Conservation (phyloP, 2,888 invertebrate species). For the Euzophera pinguis region DNA sequence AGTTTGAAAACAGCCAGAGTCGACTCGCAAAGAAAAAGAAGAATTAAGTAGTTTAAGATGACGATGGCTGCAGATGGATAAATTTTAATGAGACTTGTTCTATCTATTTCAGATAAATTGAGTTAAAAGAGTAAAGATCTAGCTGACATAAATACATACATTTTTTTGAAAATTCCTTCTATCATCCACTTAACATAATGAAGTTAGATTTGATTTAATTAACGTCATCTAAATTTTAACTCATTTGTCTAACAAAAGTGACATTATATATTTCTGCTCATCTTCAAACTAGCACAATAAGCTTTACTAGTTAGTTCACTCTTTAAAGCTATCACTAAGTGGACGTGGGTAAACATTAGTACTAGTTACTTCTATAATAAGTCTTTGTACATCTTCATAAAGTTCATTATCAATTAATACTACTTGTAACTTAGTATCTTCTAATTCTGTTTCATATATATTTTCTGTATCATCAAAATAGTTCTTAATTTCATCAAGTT, state of each 20-base stretch:
- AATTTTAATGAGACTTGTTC: no score
- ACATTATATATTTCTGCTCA: constrained; percentile 29
- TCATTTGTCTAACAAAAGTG: constrained; percentile 20
- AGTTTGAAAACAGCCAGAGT: no score
- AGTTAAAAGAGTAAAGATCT: no score
- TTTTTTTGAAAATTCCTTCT: no score
- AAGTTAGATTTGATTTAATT: no score
- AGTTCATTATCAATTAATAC: constrained; percentile 16
- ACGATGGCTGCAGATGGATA: no score
- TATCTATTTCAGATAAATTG: no score
- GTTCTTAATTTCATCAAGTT: background rate
- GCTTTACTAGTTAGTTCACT: constrained; percentile 33
- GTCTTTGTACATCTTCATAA: constrained; percentile 10
- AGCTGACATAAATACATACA: no score
- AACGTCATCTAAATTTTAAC: background rate
- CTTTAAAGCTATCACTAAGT: constrained; percentile 28
- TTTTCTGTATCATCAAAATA: background rate
- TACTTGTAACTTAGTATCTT: constrained; percentile 11
- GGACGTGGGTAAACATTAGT: constrained; percentile 14
- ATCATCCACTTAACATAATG: no score
- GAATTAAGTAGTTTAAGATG: no score
- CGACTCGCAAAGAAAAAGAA: no score
- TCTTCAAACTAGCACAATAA: constrained; percentile 35
- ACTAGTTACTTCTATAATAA: constrained; percentile 10
- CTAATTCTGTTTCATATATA: background rate